These are phyloP conservation scores for Apodemus agrarius DNA, from an alignment of 2,797 vertebrate genomes.

Conservation along the genomic window DNA sequence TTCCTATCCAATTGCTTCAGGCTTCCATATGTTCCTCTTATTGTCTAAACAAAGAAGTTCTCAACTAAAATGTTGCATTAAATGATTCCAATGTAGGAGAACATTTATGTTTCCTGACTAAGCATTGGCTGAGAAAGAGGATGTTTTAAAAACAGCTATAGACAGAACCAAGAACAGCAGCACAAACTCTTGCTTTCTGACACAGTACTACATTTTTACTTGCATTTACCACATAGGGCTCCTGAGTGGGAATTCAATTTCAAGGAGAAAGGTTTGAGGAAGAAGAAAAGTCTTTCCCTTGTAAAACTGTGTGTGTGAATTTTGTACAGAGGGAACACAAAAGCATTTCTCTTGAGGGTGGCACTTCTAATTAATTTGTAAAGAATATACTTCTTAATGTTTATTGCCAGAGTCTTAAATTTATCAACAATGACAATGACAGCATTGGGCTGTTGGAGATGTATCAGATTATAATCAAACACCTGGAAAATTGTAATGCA, in stretches of 20 bases:
- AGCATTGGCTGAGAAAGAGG: neutral
- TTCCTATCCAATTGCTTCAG: neutral
- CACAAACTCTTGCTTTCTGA: neutral
- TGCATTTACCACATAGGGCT: neutral
- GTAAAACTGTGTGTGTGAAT: neutral
- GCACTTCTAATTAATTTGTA: neutral
- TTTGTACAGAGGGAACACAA: neutral
- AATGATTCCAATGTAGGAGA: neutral
- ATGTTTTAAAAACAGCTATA: neutral
- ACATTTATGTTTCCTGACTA: neutral
- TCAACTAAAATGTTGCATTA: neutral
- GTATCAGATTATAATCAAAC: constrained; percentile 75
- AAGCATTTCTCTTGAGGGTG: neutral
- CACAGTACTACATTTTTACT: neutral
- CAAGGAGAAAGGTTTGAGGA: neutral
- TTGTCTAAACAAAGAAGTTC: neutral
- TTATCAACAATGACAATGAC: neutral
- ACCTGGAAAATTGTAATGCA: constrained; percentile 81
- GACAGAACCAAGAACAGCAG: neutral
- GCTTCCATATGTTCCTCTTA: neutral
- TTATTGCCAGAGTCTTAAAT: constrained; percentile 57
- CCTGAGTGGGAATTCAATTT: neutral
- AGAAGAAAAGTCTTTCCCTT: neutral
- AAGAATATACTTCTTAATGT: neutral
- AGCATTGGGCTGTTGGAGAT: neutral